Base-by-base conservation (phyloP, 2,888 invertebrate genomes). In the Pyrocoelia pectoralis region DNA sequence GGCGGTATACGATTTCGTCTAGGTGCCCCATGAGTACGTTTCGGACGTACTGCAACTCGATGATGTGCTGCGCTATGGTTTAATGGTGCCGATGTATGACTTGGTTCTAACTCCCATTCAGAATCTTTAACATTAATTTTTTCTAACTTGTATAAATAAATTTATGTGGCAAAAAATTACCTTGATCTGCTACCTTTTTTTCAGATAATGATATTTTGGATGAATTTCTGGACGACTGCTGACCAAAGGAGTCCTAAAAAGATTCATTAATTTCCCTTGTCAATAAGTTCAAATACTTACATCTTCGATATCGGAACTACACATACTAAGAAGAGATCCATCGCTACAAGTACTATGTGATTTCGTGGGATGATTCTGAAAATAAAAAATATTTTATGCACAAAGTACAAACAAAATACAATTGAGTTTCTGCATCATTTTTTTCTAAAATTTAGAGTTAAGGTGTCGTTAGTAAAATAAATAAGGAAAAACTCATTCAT, bases 61-160 rank as follows among this genome's bases (percentile, higher is more conserved):
- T 93, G 93, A 72, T 86, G 87, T 60, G 93, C 93, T 49, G 92
- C 93, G 64, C 89, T 89, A 81, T 93, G 92, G 75, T 90, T 91
- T 72, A 93, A 84, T 61, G 90, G 88, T 74, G 85, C 84, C 75
- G 87, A 83, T 19, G 83, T 77, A 61, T 83, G 84, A 60, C 84
- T 84, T 76, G 85, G 84, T 55, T 76, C 78, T 59, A 81, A 68
- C 66, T 81, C 82, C 65, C 81, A 72, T 60, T 81, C 81, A 56
- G 75, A 74, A 68, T 80, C 80, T 79, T 43, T 14, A 29, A 33
- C 51, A 56, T n/a, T 33, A 2, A 33, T 8, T 2, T 33, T 33
- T n/a, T n/a, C n/a, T n/a, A n/a, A n/a, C n/a, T n/a, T 33, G n/a
- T 10, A 51, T 9, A 43, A 28, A 24, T 19, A 24, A 14, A 14